Conservation (phyloP, 2,888 invertebrate genomes). For the Synergus itoensis region DNA sequence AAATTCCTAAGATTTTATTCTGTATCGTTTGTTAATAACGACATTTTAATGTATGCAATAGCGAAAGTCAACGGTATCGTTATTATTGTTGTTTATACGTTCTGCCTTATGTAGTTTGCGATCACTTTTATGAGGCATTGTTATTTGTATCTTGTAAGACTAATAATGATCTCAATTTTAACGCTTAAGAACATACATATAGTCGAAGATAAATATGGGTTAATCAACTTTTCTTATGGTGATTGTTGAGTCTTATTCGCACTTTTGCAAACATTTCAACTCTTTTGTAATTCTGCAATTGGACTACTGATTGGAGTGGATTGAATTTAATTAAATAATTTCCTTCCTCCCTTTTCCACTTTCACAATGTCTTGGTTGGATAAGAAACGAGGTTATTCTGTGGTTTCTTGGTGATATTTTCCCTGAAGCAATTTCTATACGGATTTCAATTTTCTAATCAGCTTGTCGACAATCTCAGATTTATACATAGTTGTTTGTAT, state of each 20-base stretch:
- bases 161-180: neutral
- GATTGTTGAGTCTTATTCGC: neutral
- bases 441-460: neutral
- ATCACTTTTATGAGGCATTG: neutral
- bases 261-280: neutral
- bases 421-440: neutral
- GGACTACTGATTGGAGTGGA: neutral
- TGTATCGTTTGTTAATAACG: neutral
- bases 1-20: too few relatives aligned
- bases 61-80: conserved; percentile 1
- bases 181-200: neutral
- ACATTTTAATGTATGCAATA: conserved; percentile 3
- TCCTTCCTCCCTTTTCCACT: neutral
- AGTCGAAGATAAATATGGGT: neutral
- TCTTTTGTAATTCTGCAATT: neutral
- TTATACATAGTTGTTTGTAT: neutral
- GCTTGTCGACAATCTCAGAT: neutral
- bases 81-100: neutral
- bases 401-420: neutral
- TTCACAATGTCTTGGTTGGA: neutral
- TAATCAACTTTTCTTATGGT: neutral
- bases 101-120: conserved; percentile 2
- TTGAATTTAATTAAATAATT: neutral
- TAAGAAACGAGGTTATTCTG: neutral
- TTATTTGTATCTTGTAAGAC: neutral